A percentile compares a stretch with the other conserved stretches of the same genome.
Conservation (phyloP, 2,888 invertebrate species). For the Dorcus hopei region DNA sequence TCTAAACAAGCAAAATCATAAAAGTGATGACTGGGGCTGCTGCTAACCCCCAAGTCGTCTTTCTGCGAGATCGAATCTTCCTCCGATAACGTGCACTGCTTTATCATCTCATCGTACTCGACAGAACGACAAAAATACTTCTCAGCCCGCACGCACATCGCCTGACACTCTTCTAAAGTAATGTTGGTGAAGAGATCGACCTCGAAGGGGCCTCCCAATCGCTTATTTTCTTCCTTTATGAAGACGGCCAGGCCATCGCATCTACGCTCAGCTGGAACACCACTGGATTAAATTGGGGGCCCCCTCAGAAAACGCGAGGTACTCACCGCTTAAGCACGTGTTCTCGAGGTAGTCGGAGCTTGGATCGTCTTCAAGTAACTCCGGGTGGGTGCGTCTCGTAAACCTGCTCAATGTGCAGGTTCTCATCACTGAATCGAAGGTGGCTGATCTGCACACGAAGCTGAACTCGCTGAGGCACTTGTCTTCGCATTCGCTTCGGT, state of each 20-base stretch:
- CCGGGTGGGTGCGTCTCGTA: slow-evolving; percentile 82
- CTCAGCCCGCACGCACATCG: slow-evolving; percentile 81
- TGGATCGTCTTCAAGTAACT: slow-evolving; percentile 78
- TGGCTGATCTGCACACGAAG: slow-evolving; percentile 84
- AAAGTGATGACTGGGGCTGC: slow-evolving; percentile 81
- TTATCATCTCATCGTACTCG: slow-evolving; percentile 83
- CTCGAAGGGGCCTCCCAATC: slow-evolving; percentile 83
- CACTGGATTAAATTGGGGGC: not conserved
- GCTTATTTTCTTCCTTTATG: slow-evolving; percentile 85
- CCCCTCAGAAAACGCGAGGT: not conserved
- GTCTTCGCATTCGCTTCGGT: slow-evolving; percentile 86
- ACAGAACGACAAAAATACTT: slow-evolving; percentile 88
- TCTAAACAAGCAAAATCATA: slow-evolving; percentile 87
- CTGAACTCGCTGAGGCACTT: slow-evolving; percentile 86
- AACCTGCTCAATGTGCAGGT: slow-evolving; percentile 79
- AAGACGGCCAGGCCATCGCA: slow-evolving; percentile 85
- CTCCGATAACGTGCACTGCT: slow-evolving; percentile 84
- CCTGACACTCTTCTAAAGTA: slow-evolving; percentile 83
- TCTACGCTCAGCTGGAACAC: slow-evolving; percentile 58
- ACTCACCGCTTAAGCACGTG: slow-evolving; percentile 79
- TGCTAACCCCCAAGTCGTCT: slow-evolving; percentile 81
- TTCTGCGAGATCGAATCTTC: slow-evolving; percentile 88
- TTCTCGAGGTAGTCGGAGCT: slow-evolving; percentile 89
- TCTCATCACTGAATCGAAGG: slow-evolving; percentile 73
- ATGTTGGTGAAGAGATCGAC: slow-evolving; percentile 83